A percentile compares a stretch with the other conserved stretches of the same genome.
Conservation (phyloP, 1,140 invertebrate species). For the Fopius arisanus region DNA sequence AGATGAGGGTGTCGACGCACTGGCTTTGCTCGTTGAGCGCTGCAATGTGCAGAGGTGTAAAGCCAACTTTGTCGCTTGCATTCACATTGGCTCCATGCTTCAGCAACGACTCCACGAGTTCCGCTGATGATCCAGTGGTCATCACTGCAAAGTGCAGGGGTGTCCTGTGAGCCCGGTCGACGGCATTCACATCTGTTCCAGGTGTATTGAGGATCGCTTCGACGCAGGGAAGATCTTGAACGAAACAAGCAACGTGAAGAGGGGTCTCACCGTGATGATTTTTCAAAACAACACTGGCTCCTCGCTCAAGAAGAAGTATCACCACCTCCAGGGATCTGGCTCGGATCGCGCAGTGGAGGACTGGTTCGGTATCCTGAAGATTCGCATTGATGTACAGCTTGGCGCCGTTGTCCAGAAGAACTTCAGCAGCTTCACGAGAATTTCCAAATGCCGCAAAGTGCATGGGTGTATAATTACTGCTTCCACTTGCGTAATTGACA, state of each 20-base stretch:
- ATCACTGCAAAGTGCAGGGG: conserved; percentile 71
- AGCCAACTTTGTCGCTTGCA: conserved; percentile 72
- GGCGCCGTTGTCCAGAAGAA: conserved; percentile 65
- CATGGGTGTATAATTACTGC: conserved; percentile 67
- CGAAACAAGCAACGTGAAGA: conserved; percentile 70
- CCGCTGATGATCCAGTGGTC: conserved; percentile 62
- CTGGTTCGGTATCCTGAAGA: conserved; percentile 57
- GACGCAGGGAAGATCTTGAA: conserved; percentile 66
- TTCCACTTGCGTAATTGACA: conserved; percentile 52
- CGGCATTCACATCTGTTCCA: conserved; percentile 67
- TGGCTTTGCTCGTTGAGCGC: conserved; percentile 70
- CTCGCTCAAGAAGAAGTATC: conserved; percentile 68
- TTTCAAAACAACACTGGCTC: conserved; percentile 67
- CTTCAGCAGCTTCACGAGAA: conserved; percentile 62
- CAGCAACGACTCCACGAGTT: conserved; percentile 67
- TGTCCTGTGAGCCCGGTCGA: conserved; percentile 67
- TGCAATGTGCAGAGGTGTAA: conserved; percentile 75
- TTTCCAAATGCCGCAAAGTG: conserved; percentile 69
- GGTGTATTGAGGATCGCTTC: conserved; percentile 65
- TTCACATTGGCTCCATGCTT: conserved; percentile 67
- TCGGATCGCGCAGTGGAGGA: conserved; percentile 69
- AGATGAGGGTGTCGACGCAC: conserved; percentile 70
- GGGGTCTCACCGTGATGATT: conserved; percentile 69
- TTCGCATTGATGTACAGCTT: conserved; percentile 43
- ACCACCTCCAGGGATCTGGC: conserved; percentile 67